A percentile compares a stretch with the other conserved stretches of the same genome.
Conservation (phyloP, 2,113 vertebrate species). For the Daubentonia madagascariensis region DNA sequence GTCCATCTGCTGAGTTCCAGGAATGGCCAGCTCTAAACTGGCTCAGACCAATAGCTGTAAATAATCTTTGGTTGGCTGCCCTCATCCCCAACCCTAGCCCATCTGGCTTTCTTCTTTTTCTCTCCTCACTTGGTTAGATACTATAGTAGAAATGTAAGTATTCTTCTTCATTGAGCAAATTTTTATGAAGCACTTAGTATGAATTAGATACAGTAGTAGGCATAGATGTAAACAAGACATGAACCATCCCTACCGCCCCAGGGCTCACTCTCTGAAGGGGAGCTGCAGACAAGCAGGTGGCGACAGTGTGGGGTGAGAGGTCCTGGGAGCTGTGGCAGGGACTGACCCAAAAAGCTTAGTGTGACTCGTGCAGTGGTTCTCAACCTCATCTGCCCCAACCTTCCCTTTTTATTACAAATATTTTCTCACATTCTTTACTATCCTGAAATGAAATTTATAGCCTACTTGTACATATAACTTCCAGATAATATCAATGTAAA, state of each 20-base stretch:
- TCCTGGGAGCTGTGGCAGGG: no score
- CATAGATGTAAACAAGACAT: not conserved
- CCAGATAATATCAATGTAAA: not conserved
- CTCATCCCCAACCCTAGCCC: not conserved
- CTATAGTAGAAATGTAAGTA: not conserved
- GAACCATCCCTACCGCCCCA: fast-evolving
- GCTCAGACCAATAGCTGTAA: not conserved
- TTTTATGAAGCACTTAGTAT: not conserved
- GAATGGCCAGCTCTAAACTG: not conserved
- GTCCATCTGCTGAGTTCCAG: not conserved
- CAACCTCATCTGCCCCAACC: not conserved
- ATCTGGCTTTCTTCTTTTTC: not conserved
- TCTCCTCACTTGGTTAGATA: not conserved
- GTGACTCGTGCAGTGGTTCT: not conserved
- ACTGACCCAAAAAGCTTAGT: not conserved
- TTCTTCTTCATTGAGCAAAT: not conserved
- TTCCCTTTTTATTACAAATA: not conserved
- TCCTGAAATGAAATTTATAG: not conserved
- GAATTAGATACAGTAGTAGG: not conserved
- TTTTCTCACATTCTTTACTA: not conserved
- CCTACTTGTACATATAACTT: not conserved
- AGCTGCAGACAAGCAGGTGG: not conserved
- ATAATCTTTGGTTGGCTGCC: not conserved
- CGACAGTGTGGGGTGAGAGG: fast-evolving
- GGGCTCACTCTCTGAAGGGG: not conserved